Conservation (phyloP, 2,888 invertebrate species). For the Patella ulyssiponensis region DNA sequence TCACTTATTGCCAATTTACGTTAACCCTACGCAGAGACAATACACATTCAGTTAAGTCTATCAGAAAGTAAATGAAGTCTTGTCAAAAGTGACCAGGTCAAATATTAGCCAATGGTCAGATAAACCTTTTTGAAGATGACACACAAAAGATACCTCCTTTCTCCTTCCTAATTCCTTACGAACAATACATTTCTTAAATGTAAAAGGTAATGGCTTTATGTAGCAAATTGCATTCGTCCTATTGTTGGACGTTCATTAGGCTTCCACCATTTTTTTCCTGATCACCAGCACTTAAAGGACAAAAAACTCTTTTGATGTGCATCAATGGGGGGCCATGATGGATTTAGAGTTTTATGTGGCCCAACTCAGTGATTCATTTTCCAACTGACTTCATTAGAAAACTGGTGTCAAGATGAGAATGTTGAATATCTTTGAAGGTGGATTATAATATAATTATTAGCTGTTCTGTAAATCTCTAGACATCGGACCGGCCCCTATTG, state of each 20-base stretch:
- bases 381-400: neutral
- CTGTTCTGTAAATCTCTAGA: too few relatives aligned
- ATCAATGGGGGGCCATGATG: neutral
- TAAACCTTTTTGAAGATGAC: neutral
- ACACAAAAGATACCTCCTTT: neutral
- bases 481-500: neutral
- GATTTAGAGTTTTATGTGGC: neutral
- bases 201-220: neutral
- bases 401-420: neutral
- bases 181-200: neutral
- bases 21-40: too few relatives aligned
- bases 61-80: neutral
- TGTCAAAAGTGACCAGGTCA: neutral
- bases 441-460: neutral
- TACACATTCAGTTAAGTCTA: too few relatives aligned
- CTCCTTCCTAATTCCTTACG: neutral
- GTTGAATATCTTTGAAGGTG: neutral
- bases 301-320: neutral
- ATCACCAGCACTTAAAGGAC: slow-evolving; percentile 1
- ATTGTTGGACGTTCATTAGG: neutral
- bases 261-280: neutral
- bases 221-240: neutral
- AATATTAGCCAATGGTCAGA: slow-evolving; percentile 6
- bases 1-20: too few relatives aligned
- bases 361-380: neutral